Conservation (phyloP, 2,113 vertebrate species). For the Solea senegalensis region DNA sequence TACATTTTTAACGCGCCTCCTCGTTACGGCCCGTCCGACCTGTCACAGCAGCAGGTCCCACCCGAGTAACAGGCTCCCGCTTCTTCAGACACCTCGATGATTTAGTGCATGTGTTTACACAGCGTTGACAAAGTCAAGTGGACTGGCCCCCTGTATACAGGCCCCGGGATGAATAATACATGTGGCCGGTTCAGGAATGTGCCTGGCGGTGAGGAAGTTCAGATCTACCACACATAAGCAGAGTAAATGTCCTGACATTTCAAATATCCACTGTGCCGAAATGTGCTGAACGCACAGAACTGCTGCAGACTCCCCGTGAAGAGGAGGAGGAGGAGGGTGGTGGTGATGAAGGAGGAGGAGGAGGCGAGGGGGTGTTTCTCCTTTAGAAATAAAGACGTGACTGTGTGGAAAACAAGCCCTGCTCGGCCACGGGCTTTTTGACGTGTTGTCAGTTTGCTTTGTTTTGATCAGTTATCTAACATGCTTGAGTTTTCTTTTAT, state of each 20-base stretch:
- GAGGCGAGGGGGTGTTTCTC: constrained; percentile 20
- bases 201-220: constrained; percentile 68
- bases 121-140: constrained; percentile 77
- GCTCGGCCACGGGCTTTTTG: constrained; percentile 43
- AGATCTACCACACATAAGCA: constrained; percentile 73
- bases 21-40: constrained; percentile 70
- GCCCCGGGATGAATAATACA: constrained; percentile 76
- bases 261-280: constrained; percentile 73
- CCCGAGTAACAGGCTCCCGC: constrained; percentile 45
- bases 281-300: constrained; percentile 76
- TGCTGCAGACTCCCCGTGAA: constrained; percentile 40
- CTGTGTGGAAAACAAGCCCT: not conserved
- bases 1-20: constrained; percentile 74
- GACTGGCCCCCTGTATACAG: constrained; percentile 56
- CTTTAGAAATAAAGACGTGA: constrained; percentile 41
- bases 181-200: constrained; percentile 62
- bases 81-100: constrained; percentile 76
- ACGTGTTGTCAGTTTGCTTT: not conserved
- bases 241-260: constrained; percentile 82
- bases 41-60: constrained; percentile 56
- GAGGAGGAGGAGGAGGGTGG: constrained; percentile 29
- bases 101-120: constrained; percentile 81
- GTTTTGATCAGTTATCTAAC: not conserved
- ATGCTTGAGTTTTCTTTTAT: no score
- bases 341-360: constrained; percentile 3